Base-by-base conservation (phyloP, 2,113 vertebrate genomes). In the Sprattus sprattus region DNA sequence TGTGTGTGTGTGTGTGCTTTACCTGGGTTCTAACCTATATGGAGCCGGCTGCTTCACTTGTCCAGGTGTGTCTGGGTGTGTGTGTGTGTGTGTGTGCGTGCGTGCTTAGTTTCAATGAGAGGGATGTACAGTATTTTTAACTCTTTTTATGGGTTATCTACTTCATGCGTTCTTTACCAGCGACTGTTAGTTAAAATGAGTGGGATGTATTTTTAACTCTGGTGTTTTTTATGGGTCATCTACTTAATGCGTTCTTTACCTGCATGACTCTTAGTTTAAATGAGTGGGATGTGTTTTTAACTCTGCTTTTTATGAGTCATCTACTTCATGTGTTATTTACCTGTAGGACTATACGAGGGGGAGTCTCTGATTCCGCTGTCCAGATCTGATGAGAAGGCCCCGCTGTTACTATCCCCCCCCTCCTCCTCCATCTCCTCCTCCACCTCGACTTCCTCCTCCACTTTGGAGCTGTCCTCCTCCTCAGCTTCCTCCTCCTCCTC, bases 291-390 rank as follows among this genome's bases (percentile, higher is more conserved):
- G 45, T 39, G 18, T 25, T 64, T 45, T 82, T 11, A 84, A 13
- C 47, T 49, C 47, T 1, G 10, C 1, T 49, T 6, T 49, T 49
- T 49, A 11, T 15, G 7, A 2, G 50, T 52, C 15, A 15, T 2
- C 15, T 18, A 9, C 13, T 84, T 15, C 81, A n/a, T 81, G 84
- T 28, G 39, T 84, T 3, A n/a, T 89, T 71, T 91, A 95, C 94
- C 93, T 15, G 93, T 93, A 89, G 87, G 86, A 44, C 94, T 94
- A 84, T 94, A 93, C 88, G 89, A 93, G 16, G 93, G 93, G 0
- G 93, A 95, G 86, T 95, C 94, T 6, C 91, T 92, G 88, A 93
- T 93, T 3, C 86, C 90, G 54, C 91, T 92, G 82, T 85, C 81
- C 28, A 57, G 88, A 9, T 92, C 93, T 54, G 92, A 92, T 45